These are phyloP conservation scores for Solenopsis invicta DNA, from an alignment of 1,140 invertebrate species.

Conservation along the genomic window DNA sequence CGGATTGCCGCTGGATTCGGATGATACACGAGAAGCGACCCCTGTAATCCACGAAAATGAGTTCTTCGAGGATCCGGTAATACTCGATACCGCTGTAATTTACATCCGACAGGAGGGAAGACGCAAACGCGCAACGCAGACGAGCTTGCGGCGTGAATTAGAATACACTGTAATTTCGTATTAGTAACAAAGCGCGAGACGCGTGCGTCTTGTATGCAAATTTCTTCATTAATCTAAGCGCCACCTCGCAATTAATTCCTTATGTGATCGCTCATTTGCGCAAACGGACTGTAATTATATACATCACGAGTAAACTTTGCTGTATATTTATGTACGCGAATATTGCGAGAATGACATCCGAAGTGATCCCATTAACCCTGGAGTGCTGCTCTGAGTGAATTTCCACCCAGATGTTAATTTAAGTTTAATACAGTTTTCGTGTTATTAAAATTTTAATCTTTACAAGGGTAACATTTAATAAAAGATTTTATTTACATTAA, in stretches of 20 bases:
- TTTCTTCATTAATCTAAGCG: not conserved
- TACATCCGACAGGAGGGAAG: slow-evolving; percentile 16
- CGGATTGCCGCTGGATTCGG: slow-evolving; percentile 14
- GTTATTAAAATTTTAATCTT: too few relatives aligned
- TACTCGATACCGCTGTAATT: slow-evolving; percentile 34
- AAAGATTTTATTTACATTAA: too few relatives aligned
- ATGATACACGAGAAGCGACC: slow-evolving; percentile 35
- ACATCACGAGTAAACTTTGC: slow-evolving; percentile 4
- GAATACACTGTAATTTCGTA: slow-evolving; percentile 50
- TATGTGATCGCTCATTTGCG: not conserved
- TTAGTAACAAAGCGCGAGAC: slow-evolving; percentile 27
- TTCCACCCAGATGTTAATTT: too few relatives aligned
- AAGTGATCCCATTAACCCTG: not conserved
- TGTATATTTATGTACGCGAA: not conserved
- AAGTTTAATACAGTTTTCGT: too few relatives aligned
- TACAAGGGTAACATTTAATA: too few relatives aligned
- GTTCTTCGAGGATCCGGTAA: slow-evolving; percentile 35
- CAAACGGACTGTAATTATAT: slow-evolving; percentile 23
- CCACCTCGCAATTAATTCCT: slow-evolving; percentile 40
- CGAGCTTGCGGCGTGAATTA: slow-evolving; percentile 38
- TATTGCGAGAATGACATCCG: not conserved
- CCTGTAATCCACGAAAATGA: slow-evolving; percentile 34
- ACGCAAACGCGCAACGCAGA: not conserved
- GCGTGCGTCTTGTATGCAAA: slow-evolving; percentile 36
- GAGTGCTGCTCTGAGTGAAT: too few relatives aligned